These are phyloP conservation scores for Gavialis gangeticus DNA, from an alignment of 2,113 vertebrate genomes.

Conservation along the genomic window DNA sequence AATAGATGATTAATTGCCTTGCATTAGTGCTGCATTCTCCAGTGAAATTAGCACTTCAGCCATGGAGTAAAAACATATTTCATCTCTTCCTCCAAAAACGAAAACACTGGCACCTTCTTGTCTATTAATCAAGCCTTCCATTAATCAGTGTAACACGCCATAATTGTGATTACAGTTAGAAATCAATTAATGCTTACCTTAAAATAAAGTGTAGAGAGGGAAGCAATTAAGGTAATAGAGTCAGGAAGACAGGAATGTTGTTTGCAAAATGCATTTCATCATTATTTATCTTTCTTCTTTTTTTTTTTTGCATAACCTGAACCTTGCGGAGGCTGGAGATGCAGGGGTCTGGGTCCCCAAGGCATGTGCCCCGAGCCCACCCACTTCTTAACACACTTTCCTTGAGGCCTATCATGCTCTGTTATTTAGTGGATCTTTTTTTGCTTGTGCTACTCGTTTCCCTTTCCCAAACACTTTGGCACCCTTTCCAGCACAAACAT, in stretches of 20 bases:
- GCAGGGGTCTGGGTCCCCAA: background rate
- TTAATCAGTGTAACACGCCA: slow-evolving; percentile 73
- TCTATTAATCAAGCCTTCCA: slow-evolving; percentile 72
- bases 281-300: background rate
- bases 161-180: slow-evolving; percentile 80
- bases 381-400: background rate
- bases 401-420: background rate
- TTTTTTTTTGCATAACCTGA: background rate
- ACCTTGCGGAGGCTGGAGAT: background rate
- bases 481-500: background rate
- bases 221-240: slow-evolving; percentile 75
- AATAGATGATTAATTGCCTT: slow-evolving; percentile 59
- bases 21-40: slow-evolving; percentile 43
- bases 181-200: slow-evolving; percentile 82
- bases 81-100: slow-evolving; percentile 40
- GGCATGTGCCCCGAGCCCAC: background rate
- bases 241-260: slow-evolving; percentile 50
- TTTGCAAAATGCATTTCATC: slow-evolving; percentile 33
- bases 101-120: slow-evolving; percentile 51
- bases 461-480: background rate
- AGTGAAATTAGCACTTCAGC: slow-evolving; percentile 41
- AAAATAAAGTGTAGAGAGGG: slow-evolving; percentile 71
- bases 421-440: background rate
- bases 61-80: slow-evolving; percentile 9
- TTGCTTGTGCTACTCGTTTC: background rate